These are phyloP conservation scores for Myiopsitta monachus DNA, from an alignment of 2,113 vertebrate species.

Conservation along the genomic window DNA sequence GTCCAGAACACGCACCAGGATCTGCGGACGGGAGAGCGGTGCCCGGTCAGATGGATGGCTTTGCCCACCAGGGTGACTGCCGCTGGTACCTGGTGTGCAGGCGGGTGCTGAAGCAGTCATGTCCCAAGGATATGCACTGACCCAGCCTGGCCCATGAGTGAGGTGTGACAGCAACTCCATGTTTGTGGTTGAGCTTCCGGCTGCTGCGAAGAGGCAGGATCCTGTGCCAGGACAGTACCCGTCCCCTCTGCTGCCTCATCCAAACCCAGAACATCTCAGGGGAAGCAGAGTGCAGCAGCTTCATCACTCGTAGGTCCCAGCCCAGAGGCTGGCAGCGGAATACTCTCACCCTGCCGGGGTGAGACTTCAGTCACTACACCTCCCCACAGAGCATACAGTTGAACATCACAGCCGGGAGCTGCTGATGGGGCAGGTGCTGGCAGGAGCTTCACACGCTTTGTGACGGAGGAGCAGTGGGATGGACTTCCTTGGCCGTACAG, in stretches of 20 bases:
- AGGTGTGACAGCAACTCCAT: rapidly evolving
- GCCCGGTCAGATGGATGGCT: background rate
- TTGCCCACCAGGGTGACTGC: too few relatives aligned
- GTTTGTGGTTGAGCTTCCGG: background rate
- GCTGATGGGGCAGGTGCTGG: rapidly evolving
- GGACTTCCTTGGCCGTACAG: rapidly evolving
- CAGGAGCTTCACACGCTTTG: background rate
- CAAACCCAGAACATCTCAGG: too few relatives aligned
- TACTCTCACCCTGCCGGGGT: too few relatives aligned
- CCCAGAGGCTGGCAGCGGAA: background rate
- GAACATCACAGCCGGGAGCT: background rate
- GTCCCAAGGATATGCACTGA: rapidly evolving
- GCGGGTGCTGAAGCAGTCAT: background rate
- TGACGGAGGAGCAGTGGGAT: background rate
- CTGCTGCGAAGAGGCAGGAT: background rate
- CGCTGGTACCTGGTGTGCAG: background rate
- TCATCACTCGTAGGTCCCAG: background rate
- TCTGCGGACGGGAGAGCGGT: background rate
- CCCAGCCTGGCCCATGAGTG: rapidly evolving
- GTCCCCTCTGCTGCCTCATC: background rate
- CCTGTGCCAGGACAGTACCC: too few relatives aligned
- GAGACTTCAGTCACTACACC: too few relatives aligned
- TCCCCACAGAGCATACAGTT: rapidly evolving
- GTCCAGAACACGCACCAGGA: background rate
- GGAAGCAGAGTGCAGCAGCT: background rate